Evolutionary conservation across 2,797 vertebrate genomes (phyloP), one percentile per base, ranked within the genome.

Genomic region (Arrhamphus sclerolepis): DNA sequence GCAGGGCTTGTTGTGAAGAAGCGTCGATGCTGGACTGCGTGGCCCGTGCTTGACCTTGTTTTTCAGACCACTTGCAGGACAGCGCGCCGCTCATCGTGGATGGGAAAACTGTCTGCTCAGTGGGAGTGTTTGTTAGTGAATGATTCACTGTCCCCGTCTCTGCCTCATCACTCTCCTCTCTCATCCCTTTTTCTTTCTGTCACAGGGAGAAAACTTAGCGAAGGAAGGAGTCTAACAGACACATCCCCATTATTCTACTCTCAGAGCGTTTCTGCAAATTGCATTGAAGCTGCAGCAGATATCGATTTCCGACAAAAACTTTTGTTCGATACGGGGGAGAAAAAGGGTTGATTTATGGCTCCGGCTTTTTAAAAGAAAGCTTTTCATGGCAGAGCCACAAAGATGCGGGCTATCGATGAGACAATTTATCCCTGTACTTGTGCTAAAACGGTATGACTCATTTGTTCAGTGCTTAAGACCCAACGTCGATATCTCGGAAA

Each of bases 221-320:
- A 47, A 60, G 60, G 47, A 34, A 19, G 55, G 54, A 49, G 60
- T 19, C 19, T 13, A 57, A 63, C 38, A 22, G 20, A 18, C n/a
- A n/a, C n/a, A n/a, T n/a, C n/a, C n/a, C n/a, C n/a, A n/a, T n/a
- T n/a, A n/a, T n/a, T n/a, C n/a, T n/a, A n/a, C n/a, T n/a, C n/a
- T n/a, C n/a, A n/a, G n/a, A n/a, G n/a, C n/a, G n/a, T n/a, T n/a
- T n/a, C n/a, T n/a, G n/a, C n/a, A n/a, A n/a, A n/a, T n/a, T n/a
- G n/a, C n/a, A n/a, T n/a, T n/a, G n/a, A n/a, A n/a, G n/a, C n/a
- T n/a, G n/a, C n/a, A 53, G 66, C 65, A 42, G 56, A 19, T 58
- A 88, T 88, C 68, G 80, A 88, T 86, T 78, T 9, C 28, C 63
- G 56, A 56, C 68, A 20, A 53, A 7, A 2, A 57, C 77, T 70